Base-by-base conservation (phyloP, 2,888 invertebrate species). In the Carterocephalus palaemon region DNA sequence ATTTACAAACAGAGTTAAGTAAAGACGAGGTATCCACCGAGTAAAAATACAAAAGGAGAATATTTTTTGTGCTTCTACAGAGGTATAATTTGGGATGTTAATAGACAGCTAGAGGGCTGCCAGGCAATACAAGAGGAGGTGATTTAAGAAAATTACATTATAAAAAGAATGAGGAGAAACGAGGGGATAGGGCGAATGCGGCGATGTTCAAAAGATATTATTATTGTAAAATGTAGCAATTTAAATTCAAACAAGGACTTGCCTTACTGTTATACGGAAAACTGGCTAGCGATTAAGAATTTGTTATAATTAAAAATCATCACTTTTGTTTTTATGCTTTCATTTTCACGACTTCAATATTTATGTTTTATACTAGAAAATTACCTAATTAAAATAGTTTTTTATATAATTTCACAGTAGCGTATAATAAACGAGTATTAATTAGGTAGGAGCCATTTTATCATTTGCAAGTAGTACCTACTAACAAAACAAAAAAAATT, bases 81-180 rank as follows among this genome's bases (percentile, higher is more conserved):
- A 28, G 15, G 28, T 34, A 34, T 43, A 63, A 69, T 64, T 59
- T 49, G 55, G 52, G 59, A 54, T 56, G 57, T 63, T 70, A 67
- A 70, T 67, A 63, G 54, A 56, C 56, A 65, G 65, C 60, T 60
- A 58, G 70, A 74, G 70, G 71, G 71, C 60, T 62, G 66, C n/a
- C n/a, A n/a, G 62, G 53, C 57, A 70, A 66, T 51, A 48, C 48
- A 43, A 43, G 43, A 54, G 67, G 59, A 64, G 80, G 75, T 83
- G 75, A 82, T 83, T 84, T 80, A 70, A 73, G 76, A 75, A 84
- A 85, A 85, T 85, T 82, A 84, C 79, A 78, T 79, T 77, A 76
- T 78, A 77, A 81, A 83, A 81, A 74, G 69, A 73, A 53, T 51
- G 62, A 67, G 64, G 72, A 70, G 68, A 73, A 62, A 63, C 59